These are phyloP conservation scores for Andrena fulva DNA, from an alignment of 2,888 invertebrate species.

Conservation along the genomic window DNA sequence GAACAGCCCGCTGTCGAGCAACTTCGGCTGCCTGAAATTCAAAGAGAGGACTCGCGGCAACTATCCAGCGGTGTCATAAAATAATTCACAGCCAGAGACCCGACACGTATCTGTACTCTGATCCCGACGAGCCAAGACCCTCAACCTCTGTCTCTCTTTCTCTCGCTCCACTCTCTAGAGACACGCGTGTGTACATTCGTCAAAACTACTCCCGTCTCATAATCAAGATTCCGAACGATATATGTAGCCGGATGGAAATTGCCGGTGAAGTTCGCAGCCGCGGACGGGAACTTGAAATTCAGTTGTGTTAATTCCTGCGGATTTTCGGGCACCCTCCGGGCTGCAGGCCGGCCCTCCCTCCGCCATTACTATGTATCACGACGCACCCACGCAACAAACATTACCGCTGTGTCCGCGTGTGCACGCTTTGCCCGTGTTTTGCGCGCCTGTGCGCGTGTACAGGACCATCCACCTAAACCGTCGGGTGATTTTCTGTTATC, in stretches of 20 bases:
- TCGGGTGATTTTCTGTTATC: neutral
- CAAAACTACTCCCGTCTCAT: conserved; percentile 57
- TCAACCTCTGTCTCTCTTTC: neutral
- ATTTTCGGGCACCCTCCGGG: conserved; percentile 69
- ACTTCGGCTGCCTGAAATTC: conserved; percentile 16
- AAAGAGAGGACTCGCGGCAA: conserved; percentile 13
- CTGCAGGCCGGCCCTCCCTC: conserved; percentile 44
- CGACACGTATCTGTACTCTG: conserved; percentile 34
- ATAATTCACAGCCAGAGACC: conserved; percentile 42
- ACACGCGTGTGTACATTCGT: conserved; percentile 40
- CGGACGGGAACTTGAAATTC: conserved; percentile 73
- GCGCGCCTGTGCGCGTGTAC: conserved; percentile 45
- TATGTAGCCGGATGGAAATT: conserved; percentile 65
- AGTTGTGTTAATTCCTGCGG: conserved; percentile 75
- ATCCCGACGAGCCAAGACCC: conserved; percentile 20
- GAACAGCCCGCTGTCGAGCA: neutral
- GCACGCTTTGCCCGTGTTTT: conserved; percentile 4
- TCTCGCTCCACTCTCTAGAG: conserved; percentile 1
- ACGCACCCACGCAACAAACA: conserved; percentile 61
- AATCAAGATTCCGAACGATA: conserved; percentile 69
- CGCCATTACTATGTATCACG: conserved; percentile 58
- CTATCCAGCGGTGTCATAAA: conserved; percentile 33
- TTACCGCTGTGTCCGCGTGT: conserved; percentile 34
- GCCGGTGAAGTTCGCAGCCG: conserved; percentile 65
- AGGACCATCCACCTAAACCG: conserved; percentile 18